Percentiles rank a stretch among this genome's conserved stretches.
phyloP scores from a whole-genome alignment of 2,113 vertebrate species.

The Zosterops lateralis region DNA sequence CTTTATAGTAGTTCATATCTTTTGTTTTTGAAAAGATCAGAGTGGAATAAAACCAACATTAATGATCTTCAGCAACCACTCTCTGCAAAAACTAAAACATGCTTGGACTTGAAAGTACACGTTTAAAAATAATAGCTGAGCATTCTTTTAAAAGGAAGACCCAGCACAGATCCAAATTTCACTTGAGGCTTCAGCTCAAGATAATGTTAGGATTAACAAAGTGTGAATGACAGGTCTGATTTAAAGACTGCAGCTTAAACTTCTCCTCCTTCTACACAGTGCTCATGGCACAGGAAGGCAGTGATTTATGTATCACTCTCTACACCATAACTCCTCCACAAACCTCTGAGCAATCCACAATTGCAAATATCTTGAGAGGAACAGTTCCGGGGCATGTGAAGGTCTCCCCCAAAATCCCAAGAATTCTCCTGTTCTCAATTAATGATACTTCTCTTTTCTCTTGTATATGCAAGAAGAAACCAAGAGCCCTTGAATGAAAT shows the following conservation, averaged over 20 bases:
- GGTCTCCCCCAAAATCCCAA: background rate
- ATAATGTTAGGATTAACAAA: background rate
- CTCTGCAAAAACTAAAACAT: background rate
- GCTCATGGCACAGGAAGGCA: background rate
- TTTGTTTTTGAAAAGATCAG: background rate
- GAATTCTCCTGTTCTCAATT: background rate
- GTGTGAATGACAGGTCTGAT: background rate
- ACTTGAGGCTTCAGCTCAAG: background rate
- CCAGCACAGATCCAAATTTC: background rate
- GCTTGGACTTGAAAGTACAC: background rate
- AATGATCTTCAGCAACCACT: background rate
- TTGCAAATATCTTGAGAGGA: accelerated
- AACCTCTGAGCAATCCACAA: background rate
- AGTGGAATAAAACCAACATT: background rate
- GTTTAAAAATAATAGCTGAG: background rate
- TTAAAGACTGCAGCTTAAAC: background rate
- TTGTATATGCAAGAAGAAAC: accelerated
- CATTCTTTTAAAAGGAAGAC: background rate
- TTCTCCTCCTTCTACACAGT: background rate
- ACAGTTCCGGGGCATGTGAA: background rate
- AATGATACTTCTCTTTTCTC: accelerated
- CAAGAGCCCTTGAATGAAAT: background rate
- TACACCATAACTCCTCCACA: background rate
- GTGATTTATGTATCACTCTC: background rate
- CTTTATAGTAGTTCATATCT: background rate